Base-by-base conservation (phyloP, 2,888 invertebrate genomes). In the Drosophila greeni region DNA sequence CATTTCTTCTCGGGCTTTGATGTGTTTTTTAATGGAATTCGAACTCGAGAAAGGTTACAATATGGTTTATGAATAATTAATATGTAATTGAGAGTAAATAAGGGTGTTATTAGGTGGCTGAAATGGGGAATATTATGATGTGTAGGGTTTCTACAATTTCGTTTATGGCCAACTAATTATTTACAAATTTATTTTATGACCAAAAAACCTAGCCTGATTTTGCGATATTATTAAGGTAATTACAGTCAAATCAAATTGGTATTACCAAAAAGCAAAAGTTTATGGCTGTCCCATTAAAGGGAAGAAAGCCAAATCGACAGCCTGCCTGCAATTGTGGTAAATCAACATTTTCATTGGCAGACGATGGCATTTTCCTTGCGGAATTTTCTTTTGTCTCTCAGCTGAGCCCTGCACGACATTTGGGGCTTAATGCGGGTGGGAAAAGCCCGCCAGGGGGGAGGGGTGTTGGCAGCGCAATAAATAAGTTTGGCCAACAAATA, bases 281-380 rank as follows among this genome's bases (percentile, higher is more conserved):
- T 58, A 75, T 49, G 71, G 36, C 51, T 33, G 20, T 16, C 45
- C 33, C 64, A 78, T 76, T 81, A 56, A 62, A 43, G 53, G 55
- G 12, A 40, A 42, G 45, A 60, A 40, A 61, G 45, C 60, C 29
- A 42, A 65, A 72, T 71, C 55, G 42, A 6, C 16, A 3, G 43
- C 16, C 43, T 16, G 26, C 37, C 48, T 55, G 68, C 65, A 67
- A 70, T 61, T 61, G 20, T 58, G 55, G 59, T 66, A 82, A 75
- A 73, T 80, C 74, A 74, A 53, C 74, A 74, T 76, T 76, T 72
- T 52, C 65, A 49, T 62, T 58, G 68, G 51, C 42, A 39, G 58
- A 65, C 62, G 58, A 29, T 45, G 45, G 45, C 29, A 20, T 31
- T 31, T 72, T 52, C 62, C 42, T 66, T 53, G 65, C 36, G 18